These are phyloP conservation scores for Athrips mouffetella DNA, from an alignment of 2,888 invertebrate genomes.

Conservation along the genomic window DNA sequence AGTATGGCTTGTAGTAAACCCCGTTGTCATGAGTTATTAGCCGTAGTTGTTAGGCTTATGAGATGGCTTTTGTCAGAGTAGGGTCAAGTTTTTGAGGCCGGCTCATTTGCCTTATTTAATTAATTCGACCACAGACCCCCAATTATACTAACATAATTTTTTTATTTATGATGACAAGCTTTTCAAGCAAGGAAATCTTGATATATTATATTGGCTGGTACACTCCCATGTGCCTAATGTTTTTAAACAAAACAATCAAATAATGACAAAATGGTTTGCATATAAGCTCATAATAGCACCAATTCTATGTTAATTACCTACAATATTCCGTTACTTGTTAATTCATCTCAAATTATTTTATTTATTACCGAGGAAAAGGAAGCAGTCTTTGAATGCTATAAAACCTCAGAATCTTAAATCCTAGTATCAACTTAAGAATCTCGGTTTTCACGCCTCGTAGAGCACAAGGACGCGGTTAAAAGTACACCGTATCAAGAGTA, in stretches of 20 bases:
- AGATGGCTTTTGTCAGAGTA: no score
- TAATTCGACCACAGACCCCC: no score
- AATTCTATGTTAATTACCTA: not conserved
- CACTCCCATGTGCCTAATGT: no score
- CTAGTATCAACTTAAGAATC: slow-evolving; percentile 11
- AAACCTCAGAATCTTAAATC: slow-evolving; percentile 7
- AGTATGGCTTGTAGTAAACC: slow-evolving; percentile 18
- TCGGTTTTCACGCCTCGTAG: slow-evolving; percentile 10
- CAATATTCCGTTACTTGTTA: not conserved
- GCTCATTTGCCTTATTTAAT: no score
- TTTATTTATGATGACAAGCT: no score
- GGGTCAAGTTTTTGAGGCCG: no score
- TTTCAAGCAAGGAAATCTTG: no score
- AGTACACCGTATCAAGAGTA: slow-evolving; percentile 9
- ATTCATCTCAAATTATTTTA: slow-evolving; percentile 7
- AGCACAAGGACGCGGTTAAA: slow-evolving; percentile 16
- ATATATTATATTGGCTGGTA: no score
- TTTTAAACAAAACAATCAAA: not conserved
- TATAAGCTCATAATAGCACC: not conserved
- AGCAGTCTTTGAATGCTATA: slow-evolving; percentile 4
- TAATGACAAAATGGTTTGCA: not conserved
- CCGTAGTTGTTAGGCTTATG: no score
- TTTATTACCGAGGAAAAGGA: slow-evolving; percentile 10
- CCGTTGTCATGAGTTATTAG: not conserved
- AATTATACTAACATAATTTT: no score